phyloP scores from a whole-genome alignment of 2,113 vertebrate genomes.

The Percina caprodes region DNA sequence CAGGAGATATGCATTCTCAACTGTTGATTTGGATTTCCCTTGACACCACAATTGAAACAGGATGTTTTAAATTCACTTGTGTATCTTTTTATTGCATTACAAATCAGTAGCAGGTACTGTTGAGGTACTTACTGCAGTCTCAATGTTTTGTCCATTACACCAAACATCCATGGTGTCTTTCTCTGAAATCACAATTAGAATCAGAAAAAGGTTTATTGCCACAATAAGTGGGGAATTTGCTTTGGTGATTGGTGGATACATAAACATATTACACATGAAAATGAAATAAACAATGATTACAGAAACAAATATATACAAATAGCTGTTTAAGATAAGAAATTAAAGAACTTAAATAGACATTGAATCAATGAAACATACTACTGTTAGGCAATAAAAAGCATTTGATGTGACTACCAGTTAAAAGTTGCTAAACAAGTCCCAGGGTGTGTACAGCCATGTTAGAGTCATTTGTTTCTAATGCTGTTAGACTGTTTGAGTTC shows the following conservation, averaged over 20 bases:
- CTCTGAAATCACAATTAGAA: conserved; percentile 81
- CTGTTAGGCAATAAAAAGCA: not conserved
- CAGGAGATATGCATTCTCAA: not conserved
- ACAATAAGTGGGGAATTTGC: no score
- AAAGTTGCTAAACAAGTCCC: not conserved
- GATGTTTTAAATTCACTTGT: not conserved
- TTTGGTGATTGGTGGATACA: no score
- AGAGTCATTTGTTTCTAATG: not conserved
- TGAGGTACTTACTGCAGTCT: conserved; percentile 91
- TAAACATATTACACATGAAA: no score
- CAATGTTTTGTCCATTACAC: conserved; percentile 96
- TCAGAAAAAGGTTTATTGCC: no score
- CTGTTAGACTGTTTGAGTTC: not conserved
- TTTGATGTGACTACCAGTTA: not conserved
- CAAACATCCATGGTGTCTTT: conserved; percentile 99
- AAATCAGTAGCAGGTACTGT: not conserved
- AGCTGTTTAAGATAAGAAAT: no score
- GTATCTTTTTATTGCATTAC: not conserved
- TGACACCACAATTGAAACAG: no score
- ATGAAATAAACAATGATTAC: no score
- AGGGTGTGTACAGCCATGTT: not conserved
- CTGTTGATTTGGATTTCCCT: not conserved
- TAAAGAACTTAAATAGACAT: not conserved
- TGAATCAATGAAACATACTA: not conserved
- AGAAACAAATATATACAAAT: no score